Base-by-base conservation (phyloP, 1,140 invertebrate species). In the Oppia nitens region DNA sequence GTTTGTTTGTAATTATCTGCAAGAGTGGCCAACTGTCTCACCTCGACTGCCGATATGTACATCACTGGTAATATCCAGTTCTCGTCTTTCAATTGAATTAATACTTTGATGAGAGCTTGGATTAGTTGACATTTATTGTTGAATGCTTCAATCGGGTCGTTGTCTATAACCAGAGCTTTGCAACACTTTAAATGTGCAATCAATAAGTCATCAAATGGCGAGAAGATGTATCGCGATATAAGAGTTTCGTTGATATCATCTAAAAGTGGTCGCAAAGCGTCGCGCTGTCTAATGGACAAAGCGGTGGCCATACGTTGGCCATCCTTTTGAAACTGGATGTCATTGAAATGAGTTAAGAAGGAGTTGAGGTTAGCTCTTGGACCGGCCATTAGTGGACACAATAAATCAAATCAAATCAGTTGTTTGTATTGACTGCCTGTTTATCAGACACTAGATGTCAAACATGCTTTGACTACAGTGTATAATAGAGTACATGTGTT, bases 1-100 rank as follows among this genome's bases (percentile, higher is more conserved):
- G 21, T 26, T 11, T 25, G 20, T 25, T 20, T 27, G 6, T 50
- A n/a, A 21, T 56, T 26, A 55, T 69, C 66, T 1, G 63, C 64
- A 53, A 65, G 49, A 45, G 65, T 60, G 23, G 89, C 89, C 63
- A 96, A 74, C 51, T 87, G 74, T 63, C 92, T 73, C 1, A 98
- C 73, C 72, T 98, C 94, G 27, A 91, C 75, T 66, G 88, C 90
- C 21, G 92, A 78, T 1, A 79, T 78, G 68, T 89, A 87, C 83
- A 97, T 85, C 3, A 96, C 77, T 0, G 89, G 86, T 3, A 97
- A 69, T 66, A 83, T 83, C 93, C 93, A 98, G 71, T 97, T 98
- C 66, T 96, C 90, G 68, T 96, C 92, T 67, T 92, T 93, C 64
- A 88, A 82, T 17, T 78, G 72, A 72, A 91, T 86, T 53, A 98